Evolutionary conservation across 2,797 vertebrate species (phyloP).

Genomic region (Pelochelys cantorii): DNA sequence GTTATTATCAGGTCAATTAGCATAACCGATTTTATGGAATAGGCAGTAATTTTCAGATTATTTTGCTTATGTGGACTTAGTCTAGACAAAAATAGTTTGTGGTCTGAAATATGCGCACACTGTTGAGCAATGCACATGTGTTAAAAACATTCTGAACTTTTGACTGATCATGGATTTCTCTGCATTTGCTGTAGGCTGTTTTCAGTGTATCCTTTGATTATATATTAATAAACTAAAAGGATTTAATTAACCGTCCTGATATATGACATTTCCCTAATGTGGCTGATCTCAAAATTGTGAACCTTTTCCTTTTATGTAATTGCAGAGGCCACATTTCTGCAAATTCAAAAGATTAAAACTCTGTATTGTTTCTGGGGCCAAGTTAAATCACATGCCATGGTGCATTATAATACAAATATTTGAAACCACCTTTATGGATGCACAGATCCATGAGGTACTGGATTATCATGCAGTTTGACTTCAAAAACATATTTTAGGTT

Average conservation of each 20-base stretch:
- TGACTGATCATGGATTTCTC: background rate
- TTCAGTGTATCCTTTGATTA: background rate
- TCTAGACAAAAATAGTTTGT: background rate
- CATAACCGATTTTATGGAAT: background rate
- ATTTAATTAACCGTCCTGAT: background rate
- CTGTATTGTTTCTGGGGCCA: background rate
- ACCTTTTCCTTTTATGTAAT: background rate
- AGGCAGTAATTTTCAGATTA: background rate
- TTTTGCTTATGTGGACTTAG: background rate
- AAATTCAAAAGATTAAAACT: background rate
- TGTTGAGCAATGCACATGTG: background rate
- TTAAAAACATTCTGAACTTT: background rate
- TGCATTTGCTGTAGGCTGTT: background rate
- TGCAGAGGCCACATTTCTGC: background rate
- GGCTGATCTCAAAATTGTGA: background rate
- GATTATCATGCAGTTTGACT: background rate
- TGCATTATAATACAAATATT: background rate
- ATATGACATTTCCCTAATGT: background rate
- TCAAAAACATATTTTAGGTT: background rate
- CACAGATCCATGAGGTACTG: background rate
- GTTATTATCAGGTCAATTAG: background rate
- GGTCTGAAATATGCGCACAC: background rate
- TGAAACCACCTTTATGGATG: accelerated
- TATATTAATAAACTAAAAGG: background rate
- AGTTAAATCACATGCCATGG: accelerated